Evolutionary conservation across 2,888 invertebrate genomes (phyloP), one percentile per base, ranked within the genome.

Genomic region (Sesia bembeciformis): DNA sequence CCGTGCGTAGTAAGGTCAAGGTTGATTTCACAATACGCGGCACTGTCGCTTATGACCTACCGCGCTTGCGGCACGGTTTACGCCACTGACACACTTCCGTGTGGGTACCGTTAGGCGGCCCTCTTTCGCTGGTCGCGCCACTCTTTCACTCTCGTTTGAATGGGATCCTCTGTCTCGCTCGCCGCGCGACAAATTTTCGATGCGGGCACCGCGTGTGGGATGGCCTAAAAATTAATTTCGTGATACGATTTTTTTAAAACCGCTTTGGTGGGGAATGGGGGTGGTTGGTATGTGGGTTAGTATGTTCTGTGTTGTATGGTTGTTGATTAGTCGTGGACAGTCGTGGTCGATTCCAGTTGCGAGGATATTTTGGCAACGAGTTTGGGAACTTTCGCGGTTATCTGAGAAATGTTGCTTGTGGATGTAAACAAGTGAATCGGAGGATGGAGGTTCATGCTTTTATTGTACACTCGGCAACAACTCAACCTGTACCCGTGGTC

Each of bases 61-160:
- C 68, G 67, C 61, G 65, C 65, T 65, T 68, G 65, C 64, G 66
- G 66, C 62, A 54, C 62, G 66, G 66, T 84, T 82, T 83, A 87
- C 84, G 87, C 87, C 78, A 87, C 85, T 90, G 89, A 90, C 90
- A 90, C 79, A 90, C 88, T 88, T 90, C 88, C 85, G 81, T 75
- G 75, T 74, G 78, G 63, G 77, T 86, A 87, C 90, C 90, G 90
- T 90, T 90, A 90, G 75, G 63, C 81, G 89, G 80, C 88, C 85
- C 84, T 77, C 78, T 86, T 86, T 80, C 64, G 72, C 66, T 63
- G 73, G 66, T 74, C 50, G 67, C 65, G 75, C 74, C 72, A 84
- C 84, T 84, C 85, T 81, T 83, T 88, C 88, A 82, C 86, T 87
- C 88, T 87, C 84, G 80, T 74, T 79, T 64, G 66, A 54, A 59